phyloP scores from a whole-genome alignment of 2,797 vertebrate genomes.

The Syncerus caffer region DNA sequence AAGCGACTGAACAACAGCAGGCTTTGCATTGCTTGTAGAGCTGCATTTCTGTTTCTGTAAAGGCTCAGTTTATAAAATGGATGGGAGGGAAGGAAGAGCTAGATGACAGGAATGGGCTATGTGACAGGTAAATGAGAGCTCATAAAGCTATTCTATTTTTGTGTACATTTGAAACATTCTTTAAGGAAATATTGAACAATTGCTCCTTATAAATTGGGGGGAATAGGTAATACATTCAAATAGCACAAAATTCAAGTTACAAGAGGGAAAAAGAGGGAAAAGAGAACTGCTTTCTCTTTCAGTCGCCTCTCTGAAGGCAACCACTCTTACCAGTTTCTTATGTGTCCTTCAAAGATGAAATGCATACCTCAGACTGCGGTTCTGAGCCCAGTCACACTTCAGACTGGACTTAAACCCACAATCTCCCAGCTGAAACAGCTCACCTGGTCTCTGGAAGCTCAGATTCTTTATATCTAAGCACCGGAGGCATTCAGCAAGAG shows the following conservation, averaged over 20 bases:
- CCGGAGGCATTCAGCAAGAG: background rate
- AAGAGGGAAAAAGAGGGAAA: background rate
- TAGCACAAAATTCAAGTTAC: background rate
- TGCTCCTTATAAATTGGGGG: background rate
- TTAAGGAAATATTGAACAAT: background rate
- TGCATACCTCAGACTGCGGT: background rate
- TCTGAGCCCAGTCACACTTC: background rate
- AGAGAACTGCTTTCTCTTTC: background rate
- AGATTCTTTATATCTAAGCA: background rate
- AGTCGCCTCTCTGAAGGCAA: background rate
- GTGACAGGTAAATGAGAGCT: background rate
- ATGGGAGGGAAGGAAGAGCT: background rate
- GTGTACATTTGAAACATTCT: background rate
- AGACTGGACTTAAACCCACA: background rate
- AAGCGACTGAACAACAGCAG: background rate
- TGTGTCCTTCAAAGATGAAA: background rate
- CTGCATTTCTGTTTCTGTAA: background rate
- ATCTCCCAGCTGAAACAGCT: background rate
- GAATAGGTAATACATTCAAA: background rate
- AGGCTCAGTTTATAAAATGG: background rate
- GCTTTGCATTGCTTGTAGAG: background rate
- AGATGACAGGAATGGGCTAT: background rate
- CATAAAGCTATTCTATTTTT: background rate
- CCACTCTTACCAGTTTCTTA: background rate
- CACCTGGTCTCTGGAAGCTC: background rate